phyloP scores from a whole-genome alignment of 2,797 vertebrate genomes.

The Sebastes ruberrimus region DNA sequence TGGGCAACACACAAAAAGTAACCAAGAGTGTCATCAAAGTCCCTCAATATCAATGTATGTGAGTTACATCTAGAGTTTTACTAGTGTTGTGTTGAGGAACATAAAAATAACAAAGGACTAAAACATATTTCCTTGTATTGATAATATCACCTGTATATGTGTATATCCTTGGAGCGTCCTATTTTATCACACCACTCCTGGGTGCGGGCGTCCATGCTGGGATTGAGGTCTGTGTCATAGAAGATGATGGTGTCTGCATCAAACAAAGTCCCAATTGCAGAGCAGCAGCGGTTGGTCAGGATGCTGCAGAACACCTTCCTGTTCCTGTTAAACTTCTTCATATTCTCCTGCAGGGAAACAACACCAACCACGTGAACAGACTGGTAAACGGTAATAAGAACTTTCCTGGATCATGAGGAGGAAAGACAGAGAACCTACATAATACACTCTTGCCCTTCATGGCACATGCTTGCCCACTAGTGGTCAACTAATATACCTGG shows the following conservation, averaged over 20 bases:
- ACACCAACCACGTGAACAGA: not conserved
- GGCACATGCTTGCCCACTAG: not conserved
- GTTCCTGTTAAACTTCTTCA: constrained; percentile 92
- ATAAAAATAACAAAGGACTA: not conserved
- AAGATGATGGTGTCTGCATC: constrained; percentile 94
- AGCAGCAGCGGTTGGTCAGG: constrained; percentile 92
- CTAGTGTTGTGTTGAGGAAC: not conserved
- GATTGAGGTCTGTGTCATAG: constrained; percentile 94
- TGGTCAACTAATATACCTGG: not conserved
- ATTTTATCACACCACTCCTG: constrained; percentile 96
- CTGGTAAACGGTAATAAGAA: not conserved
- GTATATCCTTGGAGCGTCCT: constrained; percentile 93
- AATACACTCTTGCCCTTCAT: not conserved
- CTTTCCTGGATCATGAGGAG: not conserved
- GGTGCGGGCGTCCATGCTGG: constrained; percentile 93
- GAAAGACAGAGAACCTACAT: not conserved
- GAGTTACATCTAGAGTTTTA: not conserved
- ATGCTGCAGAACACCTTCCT: constrained; percentile 92
- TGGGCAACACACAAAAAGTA: constrained; percentile 46
- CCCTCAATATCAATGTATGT: not conserved
- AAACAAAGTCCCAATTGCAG: constrained; percentile 88
- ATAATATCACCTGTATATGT: constrained; percentile 90
- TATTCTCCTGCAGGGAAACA: constrained; percentile 82
- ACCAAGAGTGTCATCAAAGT: not conserved
- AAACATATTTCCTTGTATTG: not conserved